Conservation (phyloP, 2,113 vertebrate species). For the Natator depressus region DNA sequence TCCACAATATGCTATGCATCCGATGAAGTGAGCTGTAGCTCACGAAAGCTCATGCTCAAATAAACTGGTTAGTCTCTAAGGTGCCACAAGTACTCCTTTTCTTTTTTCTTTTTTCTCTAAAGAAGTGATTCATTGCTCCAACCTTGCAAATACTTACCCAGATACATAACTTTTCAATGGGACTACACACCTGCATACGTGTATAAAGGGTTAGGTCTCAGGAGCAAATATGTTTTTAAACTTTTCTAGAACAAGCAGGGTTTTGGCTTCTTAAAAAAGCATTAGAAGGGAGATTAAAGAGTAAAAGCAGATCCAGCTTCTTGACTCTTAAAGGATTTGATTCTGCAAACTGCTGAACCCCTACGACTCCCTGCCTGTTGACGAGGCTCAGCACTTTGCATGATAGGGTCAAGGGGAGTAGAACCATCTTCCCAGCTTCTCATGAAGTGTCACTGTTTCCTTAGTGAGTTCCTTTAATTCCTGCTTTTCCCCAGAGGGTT, state of each 20-base stretch:
- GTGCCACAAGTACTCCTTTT: too few relatives aligned
- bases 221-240: background rate
- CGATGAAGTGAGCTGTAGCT: too few relatives aligned
- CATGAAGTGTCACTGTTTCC: background rate
- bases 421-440: background rate
- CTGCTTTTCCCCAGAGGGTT: background rate
- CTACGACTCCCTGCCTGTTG: background rate
- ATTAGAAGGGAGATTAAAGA: background rate
- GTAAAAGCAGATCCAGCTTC: background rate
- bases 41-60: too few relatives aligned
- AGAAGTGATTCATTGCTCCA: background rate
- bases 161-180: accelerated
- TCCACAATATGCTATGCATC: too few relatives aligned
- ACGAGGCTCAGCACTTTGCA: background rate
- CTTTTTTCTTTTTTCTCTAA: too few relatives aligned
- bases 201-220: background rate
- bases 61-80: too few relatives aligned
- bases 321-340: background rate
- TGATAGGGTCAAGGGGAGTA: background rate
- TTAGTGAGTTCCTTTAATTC: background rate
- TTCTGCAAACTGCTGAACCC: background rate
- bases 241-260: background rate
- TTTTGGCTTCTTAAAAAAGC: background rate
- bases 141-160: accelerated
- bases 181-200: background rate